Percentiles rank a stretch among this genome's conserved stretches.
phyloP scores from a whole-genome alignment of 2,113 vertebrate species.

The Synodontis membranacea region DNA sequence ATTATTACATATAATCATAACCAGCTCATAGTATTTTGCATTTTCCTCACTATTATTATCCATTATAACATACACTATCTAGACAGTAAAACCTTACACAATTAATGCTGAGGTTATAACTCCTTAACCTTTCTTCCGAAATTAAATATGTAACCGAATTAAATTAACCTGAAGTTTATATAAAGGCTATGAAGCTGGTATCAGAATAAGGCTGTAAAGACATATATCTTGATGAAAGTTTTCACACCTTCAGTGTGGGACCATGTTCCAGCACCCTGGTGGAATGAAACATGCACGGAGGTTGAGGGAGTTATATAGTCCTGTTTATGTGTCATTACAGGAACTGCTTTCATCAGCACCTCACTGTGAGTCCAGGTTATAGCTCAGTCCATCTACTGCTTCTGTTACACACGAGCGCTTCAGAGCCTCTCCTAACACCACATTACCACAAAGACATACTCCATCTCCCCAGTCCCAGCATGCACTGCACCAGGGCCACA shows the following conservation, averaged over 20 bases:
- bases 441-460: conserved; percentile 57
- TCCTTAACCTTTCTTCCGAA: neutral
- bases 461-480: conserved; percentile 53
- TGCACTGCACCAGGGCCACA: conserved; percentile 47
- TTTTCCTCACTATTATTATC: neutral
- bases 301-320: neutral
- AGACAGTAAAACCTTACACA: neutral
- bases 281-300: neutral
- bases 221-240: neutral
- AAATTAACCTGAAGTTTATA: neutral
- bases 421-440: conserved; percentile 38
- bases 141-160: neutral
- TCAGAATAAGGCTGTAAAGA: neutral
- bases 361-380: conserved; percentile 37
- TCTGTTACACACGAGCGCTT: conserved; percentile 34
- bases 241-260: neutral
- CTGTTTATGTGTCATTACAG: conserved; percentile 23
- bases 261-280: conserved; percentile 16
- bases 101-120: neutral
- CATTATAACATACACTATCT: neutral
- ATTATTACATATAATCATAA: no score
- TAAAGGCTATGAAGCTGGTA: neutral
- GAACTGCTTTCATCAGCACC: conserved; percentile 50
- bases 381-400: conserved; percentile 40
- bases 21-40: neutral